Base-by-base conservation (phyloP, 1,140 invertebrate genomes). In the Aricia agestis region DNA sequence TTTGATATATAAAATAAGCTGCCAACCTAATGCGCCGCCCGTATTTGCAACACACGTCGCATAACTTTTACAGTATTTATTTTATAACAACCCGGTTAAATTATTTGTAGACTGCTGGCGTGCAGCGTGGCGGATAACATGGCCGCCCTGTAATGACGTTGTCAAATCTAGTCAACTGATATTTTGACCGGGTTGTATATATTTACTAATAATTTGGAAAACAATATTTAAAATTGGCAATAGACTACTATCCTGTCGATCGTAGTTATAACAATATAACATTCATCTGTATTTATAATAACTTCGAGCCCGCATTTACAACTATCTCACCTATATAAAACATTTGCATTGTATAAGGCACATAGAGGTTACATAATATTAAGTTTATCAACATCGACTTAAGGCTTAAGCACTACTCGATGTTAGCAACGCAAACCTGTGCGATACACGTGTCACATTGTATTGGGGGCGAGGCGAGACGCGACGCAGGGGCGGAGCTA, bases 301-400 rank as follows among this genome's bases (percentile, higher is more conserved):
- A 10, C 59, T 63, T 63, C 59, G 59, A 63, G 59, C 59, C 59
- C 59, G 18, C 18, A 59, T 4, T 59, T 18, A 59, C 58, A 59
- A 17, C 6, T 63, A 63, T 25, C 6, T 2, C 5, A 25, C 18
- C 18, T 25, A 7, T 11, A 63, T 25, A 6, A 25, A 61, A 63
- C 19, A 63, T 31, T 63, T 7, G 11, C 19, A 63, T 17, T 19
- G 18, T 18, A 59, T 31, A 63, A 63, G 59, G 59, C 59, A 63
- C 59, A 63, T 63, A n/a, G 18, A 52, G 45, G 10, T 52, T 52
- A 52, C 45, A 52, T 13, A 6, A 52, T 15, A 25, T 25, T 25
- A 52, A 52, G 45, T 52, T 52, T 52, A 52, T 15, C 45, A 13
- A 52, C 13, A 13, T 13, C 13, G 45, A 11, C 45, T 13, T 52